A percentile compares a stretch with the other conserved stretches of the same genome.
phyloP scores from a whole-genome alignment of 2,888 invertebrate species.

The Mayetiola destructor region DNA sequence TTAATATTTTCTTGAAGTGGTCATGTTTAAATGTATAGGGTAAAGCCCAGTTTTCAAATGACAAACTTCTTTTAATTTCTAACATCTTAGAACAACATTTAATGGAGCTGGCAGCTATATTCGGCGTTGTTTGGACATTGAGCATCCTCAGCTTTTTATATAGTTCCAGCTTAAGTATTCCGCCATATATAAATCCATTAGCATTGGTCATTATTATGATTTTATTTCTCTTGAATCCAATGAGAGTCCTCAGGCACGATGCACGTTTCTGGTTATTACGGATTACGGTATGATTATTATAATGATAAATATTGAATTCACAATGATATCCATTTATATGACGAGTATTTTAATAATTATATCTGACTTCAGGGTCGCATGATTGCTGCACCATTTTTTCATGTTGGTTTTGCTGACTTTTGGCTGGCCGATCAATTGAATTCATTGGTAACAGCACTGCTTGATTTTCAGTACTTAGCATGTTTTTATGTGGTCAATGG shows the following conservation, averaged over 20 bases:
- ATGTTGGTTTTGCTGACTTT: constrained; percentile 93
- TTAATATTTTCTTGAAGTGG: too few relatives aligned
- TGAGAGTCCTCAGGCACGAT: constrained; percentile 80
- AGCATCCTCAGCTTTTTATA: constrained; percentile 56
- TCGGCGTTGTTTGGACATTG: constrained; percentile 88
- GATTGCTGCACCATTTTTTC: constrained; percentile 79
- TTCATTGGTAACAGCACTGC: constrained; percentile 59
- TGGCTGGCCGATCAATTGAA: constrained; percentile 98
- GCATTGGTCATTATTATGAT: constrained; percentile 68
- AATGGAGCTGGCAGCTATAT: constrained; percentile 84
- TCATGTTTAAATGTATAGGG: too few relatives aligned
- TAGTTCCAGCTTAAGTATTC: constrained; percentile 70
- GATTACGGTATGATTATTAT: constrained; percentile 50
- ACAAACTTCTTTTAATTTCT: too few relatives aligned
- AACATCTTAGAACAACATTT: constrained; percentile 94
- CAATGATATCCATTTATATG: not conserved
- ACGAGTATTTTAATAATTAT: not conserved
- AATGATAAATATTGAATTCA: not conserved
- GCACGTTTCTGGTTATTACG: constrained; percentile 88
- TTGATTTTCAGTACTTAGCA: constrained; percentile 86
- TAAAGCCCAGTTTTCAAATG: too few relatives aligned
- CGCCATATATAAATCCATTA: constrained; percentile 84
- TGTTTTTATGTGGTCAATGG: constrained; percentile 80
- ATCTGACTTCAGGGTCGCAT: constrained; percentile 51
- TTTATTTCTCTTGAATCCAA: constrained; percentile 79